Conservation (phyloP, 1,140 invertebrate genomes). For the Lineus longissimus region DNA sequence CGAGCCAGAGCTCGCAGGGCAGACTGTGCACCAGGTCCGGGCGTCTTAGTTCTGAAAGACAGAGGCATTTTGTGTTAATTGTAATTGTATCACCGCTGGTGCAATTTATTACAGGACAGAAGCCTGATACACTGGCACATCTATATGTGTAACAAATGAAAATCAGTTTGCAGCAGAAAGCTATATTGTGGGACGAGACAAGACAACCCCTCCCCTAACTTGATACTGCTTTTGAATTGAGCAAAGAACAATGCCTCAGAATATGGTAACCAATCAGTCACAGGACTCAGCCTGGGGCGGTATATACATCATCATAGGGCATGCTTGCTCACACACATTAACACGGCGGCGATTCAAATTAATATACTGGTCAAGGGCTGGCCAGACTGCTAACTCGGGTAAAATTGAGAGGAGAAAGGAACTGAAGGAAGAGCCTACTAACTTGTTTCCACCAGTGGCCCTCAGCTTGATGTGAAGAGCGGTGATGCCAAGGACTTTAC, state of each 20-base stretch:
- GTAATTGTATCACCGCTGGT: neutral
- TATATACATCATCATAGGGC: too few relatives aligned
- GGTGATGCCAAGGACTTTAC: conserved; percentile 92
- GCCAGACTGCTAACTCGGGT: too few relatives aligned
- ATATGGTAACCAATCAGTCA: too few relatives aligned
- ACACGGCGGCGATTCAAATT: too few relatives aligned
- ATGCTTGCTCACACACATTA: too few relatives aligned
- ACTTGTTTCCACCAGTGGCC: conserved; percentile 93
- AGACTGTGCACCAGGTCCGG: conserved; percentile 95
- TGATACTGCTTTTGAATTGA: too few relatives aligned
- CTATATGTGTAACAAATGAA: neutral
- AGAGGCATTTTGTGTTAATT: neutral
- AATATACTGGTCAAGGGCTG: too few relatives aligned
- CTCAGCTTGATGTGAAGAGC: conserved; percentile 97
- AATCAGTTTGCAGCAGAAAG: neutral
- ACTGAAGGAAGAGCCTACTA: too few relatives aligned
- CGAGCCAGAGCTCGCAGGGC: conserved; percentile 95
- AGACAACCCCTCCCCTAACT: too few relatives aligned
- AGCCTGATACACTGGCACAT: neutral
- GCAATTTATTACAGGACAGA: neutral
- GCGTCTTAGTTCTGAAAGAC: conserved; percentile 51
- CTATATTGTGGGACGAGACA: too few relatives aligned
- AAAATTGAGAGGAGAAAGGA: too few relatives aligned
- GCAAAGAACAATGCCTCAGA: neutral
- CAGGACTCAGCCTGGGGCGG: too few relatives aligned